Conservation (phyloP, 1,140 invertebrate genomes). For the Drosophila jambulina region DNA sequence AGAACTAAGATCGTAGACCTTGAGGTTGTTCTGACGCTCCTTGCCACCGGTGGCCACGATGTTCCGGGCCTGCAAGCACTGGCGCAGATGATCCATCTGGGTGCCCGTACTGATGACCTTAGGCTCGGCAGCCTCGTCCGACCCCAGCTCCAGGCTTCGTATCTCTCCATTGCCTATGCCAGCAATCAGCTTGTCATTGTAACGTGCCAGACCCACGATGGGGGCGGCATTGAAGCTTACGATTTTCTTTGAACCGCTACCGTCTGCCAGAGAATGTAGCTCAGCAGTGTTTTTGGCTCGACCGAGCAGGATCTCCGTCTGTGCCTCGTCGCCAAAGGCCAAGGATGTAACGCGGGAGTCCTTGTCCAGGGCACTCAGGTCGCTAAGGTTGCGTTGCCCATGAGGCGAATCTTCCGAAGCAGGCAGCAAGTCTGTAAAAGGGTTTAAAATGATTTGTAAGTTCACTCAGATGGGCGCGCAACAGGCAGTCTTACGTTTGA, state of each 20-base stretch:
- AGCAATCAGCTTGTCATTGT: constrained; percentile 71
- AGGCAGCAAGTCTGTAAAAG: constrained; percentile 61
- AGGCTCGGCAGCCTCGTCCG: constrained; percentile 19
- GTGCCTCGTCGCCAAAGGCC: constrained; percentile 89
- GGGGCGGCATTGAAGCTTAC: constrained; percentile 54
- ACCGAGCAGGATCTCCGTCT: constrained; percentile 89
- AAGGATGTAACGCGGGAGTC: constrained; percentile 88
- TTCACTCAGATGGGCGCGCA: background rate
- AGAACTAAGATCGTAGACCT: constrained; percentile 86
- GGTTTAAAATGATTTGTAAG: background rate
- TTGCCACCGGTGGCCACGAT: constrained; percentile 86
- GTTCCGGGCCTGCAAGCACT: constrained; percentile 80
- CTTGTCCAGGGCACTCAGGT: constrained; percentile 86
- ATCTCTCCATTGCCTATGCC: constrained; percentile 77
- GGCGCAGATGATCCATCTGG: constrained; percentile 83
- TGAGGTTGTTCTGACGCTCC: constrained; percentile 86
- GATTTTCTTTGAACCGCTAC: constrained; percentile 17
- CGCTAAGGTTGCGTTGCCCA: constrained; percentile 85
- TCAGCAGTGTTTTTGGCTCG: constrained; percentile 66
- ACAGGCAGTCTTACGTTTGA: constrained; percentile 74
- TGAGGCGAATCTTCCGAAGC: constrained; percentile 67
- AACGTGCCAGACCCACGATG: constrained; percentile 76
- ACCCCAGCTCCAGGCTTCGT: constrained; percentile 47
- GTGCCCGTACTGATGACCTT: constrained; percentile 59
- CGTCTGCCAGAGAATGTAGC: constrained; percentile 47